Evolutionary conservation across 2,797 vertebrate genomes (phyloP).

Genomic region (Girardinus metallicus): DNA sequence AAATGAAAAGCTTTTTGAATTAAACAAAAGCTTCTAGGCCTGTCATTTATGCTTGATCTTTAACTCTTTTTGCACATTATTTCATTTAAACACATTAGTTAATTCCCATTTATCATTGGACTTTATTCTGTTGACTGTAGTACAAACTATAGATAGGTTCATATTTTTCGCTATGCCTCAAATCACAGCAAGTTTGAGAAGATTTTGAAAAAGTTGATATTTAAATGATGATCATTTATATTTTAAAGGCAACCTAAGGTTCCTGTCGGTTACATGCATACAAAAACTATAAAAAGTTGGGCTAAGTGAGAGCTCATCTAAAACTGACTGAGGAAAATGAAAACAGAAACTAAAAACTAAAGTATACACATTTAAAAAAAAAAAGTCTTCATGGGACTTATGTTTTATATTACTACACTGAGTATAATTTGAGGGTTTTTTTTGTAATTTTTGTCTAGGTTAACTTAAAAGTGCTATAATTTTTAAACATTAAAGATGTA

Average conservation of each 20-base stretch:
- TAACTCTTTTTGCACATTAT: not conserved
- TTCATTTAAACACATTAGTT: not conserved
- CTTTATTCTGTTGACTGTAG: not conserved
- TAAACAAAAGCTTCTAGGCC: not conserved
- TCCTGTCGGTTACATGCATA: too few relatives aligned
- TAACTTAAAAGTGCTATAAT: too few relatives aligned
- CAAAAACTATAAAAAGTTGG: too few relatives aligned
- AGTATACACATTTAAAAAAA: too few relatives aligned
- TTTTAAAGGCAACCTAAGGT: too few relatives aligned
- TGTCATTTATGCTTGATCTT: not conserved
- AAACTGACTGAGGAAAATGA: too few relatives aligned
- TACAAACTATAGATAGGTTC: not conserved
- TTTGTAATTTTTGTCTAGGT: not conserved
- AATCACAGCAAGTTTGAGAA: not conserved
- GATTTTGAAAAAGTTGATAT: too few relatives aligned
- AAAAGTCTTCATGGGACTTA: too few relatives aligned
- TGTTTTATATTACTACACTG: not conserved
- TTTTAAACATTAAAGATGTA: too few relatives aligned
- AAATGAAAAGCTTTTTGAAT: not conserved
- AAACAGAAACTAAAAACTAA: too few relatives aligned
- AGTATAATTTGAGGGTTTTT: not conserved
- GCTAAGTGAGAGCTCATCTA: too few relatives aligned
- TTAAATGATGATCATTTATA: too few relatives aligned
- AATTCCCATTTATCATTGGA: not conserved
- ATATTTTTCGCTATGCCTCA: not conserved